Base-by-base conservation (phyloP, 2,113 vertebrate species). In the Melozone crissalis region DNA sequence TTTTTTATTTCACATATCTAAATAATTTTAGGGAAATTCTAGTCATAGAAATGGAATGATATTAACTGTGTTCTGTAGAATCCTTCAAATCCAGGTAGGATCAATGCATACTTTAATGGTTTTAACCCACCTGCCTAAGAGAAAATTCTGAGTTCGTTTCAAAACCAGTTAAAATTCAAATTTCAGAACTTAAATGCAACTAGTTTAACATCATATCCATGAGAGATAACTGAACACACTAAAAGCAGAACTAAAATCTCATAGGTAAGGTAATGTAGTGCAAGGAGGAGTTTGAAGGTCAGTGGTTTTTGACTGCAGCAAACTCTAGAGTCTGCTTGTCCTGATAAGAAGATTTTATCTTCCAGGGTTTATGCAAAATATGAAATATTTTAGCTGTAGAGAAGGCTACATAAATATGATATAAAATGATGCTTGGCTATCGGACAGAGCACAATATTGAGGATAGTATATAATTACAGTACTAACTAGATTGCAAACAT, bases 381-480 rank as follows among this genome's bases (percentile, higher is more conserved):
- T 65, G 30, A 74, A 31, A 35, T 71, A 3, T 58, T 30, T 91
- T 47, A 57, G 4, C 51, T 86, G 22, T 72, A 33, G 59, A 92
- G 47, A 59, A 62, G 19, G 15, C 31, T 88, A 54, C 17, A 66
- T 76, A 84, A 96, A 85, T 17, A 83, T 23, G 16, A 22, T 93
- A 22, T 62, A 89, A 65, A 89, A 35, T 11, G 6, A 80, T 84
- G 35, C 15, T 81, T 90, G 79, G n/a, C 55, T 94, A 43, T 93
- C 27, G 66, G 22, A 75, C 15, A 84, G 43, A 67, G 22, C 24
- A 51, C 59, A 87, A 37, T 85, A 68, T 17, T 77, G 47, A 84
- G 17, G 15, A 93, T n/a, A 84, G 14, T 41, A 66, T 61, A 41
- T 73, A 95, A 93, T 85, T 94, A 69, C 69, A 95, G 44, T 88